Conservation (phyloP, 2,888 invertebrate genomes). For the Catotricha subobsoleta region DNA sequence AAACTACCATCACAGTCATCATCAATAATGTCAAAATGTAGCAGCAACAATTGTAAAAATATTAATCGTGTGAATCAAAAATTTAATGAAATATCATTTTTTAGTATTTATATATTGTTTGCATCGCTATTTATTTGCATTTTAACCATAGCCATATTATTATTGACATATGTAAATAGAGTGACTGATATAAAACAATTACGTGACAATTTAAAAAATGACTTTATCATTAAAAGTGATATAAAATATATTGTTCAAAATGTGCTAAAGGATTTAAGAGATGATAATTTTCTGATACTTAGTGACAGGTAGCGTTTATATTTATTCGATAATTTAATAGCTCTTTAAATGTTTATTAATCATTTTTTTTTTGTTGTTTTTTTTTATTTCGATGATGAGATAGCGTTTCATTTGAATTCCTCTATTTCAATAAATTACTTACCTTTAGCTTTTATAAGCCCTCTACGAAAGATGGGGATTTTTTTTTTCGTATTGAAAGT, state of each 20-base stretch:
- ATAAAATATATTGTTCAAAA: not conserved
- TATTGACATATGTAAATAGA: slow-evolving; percentile 19
- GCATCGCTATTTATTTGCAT: slow-evolving; percentile 20
- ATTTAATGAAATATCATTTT: slow-evolving; percentile 3
- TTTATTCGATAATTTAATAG: too few species aligned
- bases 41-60: not conserved
- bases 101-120: slow-evolving; percentile 19
- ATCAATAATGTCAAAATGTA: not conserved
- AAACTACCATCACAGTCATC: not conserved
- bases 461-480: too few species aligned
- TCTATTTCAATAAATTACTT: too few species aligned
- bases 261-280: not conserved
- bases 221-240: not conserved
- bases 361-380: too few species aligned
- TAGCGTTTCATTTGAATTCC: too few species aligned
- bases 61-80: not conserved
- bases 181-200: not conserved
- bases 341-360: too few species aligned
- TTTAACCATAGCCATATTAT: slow-evolving; percentile 20
- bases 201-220: not conserved
- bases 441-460: too few species aligned
- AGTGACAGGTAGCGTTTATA: not conserved
- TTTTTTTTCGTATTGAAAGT: too few species aligned
- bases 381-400: too few species aligned
- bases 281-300: not conserved